phyloP scores from a whole-genome alignment of 30 jellyfish, hydroid and myxozoan species.

The Sanderia malayensis region DNA sequence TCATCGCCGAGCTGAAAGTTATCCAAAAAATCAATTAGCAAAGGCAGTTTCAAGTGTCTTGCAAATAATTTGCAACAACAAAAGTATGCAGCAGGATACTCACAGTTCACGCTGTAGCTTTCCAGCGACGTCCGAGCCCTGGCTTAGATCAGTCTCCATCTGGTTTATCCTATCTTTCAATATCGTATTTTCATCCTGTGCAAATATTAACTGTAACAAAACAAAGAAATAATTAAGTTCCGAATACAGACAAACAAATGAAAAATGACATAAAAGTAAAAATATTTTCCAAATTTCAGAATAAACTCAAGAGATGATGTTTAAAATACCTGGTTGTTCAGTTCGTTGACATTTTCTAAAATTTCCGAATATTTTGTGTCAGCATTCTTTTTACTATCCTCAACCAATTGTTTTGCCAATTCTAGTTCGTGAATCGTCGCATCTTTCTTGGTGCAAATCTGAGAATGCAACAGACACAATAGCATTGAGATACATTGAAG shows the following conservation, averaged over 20 bases:
- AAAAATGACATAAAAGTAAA: no score
- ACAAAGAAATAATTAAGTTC: no score
- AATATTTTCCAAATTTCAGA: no score
- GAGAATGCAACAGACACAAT: not conserved
- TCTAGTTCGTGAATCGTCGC: constrained; percentile 9
- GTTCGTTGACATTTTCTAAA: not conserved
- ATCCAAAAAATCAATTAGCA: no score
- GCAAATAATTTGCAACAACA: no score
- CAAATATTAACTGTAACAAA: constrained; percentile 17
- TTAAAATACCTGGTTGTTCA: constrained; percentile 47
- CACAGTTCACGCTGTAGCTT: constrained; percentile 58
- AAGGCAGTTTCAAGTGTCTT: no score
- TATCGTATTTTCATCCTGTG: constrained; percentile 22
- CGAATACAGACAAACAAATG: no score
- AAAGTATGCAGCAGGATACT: no score
- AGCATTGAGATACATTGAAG: no score
- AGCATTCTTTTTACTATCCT: constrained; percentile 24
- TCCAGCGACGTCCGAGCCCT: constrained; percentile 41
- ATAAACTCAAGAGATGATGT: no score
- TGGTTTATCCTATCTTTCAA: constrained; percentile 30
- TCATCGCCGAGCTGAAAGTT: constrained; percentile 26
- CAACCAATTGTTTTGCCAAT: constrained; percentile 13
- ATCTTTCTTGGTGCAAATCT: constrained; percentile 30
- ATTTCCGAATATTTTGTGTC: constrained; percentile 1
- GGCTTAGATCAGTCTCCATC: constrained; percentile 40